phyloP scores from a whole-genome alignment of 2,888 invertebrate genomes.

The Oithona nana region DNA sequence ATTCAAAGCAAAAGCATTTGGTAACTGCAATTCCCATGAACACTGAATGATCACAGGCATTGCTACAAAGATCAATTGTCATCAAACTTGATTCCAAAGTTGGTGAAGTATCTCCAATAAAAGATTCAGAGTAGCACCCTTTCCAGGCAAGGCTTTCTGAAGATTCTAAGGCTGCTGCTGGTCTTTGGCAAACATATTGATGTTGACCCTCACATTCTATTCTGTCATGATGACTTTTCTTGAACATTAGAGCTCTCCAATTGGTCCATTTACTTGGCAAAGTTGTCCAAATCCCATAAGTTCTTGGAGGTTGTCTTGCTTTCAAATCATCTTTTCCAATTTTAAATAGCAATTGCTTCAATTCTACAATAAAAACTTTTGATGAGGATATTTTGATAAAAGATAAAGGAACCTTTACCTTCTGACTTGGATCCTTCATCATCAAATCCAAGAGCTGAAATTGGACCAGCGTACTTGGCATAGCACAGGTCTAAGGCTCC shows the following conservation, averaged over 20 bases:
- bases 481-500: no score
- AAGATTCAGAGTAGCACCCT: background rate
- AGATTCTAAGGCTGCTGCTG: background rate
- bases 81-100: background rate
- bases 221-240: background rate
- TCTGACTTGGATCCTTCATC: no score
- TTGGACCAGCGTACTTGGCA: no score
- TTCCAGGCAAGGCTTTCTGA: background rate
- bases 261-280: no score
- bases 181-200: background rate
- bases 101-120: background rate
- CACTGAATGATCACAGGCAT: background rate
- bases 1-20: background rate
- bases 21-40: background rate
- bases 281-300: background rate
- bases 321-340: no score
- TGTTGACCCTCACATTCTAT: background rate
- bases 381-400: no score
- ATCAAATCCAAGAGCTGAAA: no score
- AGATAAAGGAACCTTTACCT: no score
- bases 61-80: background rate
- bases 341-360: no score
- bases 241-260: background rate
- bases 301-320: background rate
- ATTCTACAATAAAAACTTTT: no score